phyloP scores from a whole-genome alignment of 2,797 vertebrate genomes.

The Acanthornis magna region DNA sequence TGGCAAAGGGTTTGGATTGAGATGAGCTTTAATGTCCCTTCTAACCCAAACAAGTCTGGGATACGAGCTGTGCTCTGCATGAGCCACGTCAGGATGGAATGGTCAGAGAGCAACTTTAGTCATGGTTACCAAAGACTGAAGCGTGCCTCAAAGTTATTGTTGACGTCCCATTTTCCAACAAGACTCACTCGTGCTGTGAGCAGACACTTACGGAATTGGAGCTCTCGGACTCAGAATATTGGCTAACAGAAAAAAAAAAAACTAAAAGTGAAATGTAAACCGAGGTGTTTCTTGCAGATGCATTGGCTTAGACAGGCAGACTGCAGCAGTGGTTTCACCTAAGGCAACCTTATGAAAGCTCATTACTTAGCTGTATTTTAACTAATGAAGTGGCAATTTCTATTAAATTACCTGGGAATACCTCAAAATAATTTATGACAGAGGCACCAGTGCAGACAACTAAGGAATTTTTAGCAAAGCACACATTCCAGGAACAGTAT shows the following conservation, averaged over 20 bases:
- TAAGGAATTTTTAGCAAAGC: neutral
- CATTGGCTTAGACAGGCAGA: neutral
- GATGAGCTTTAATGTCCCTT: neutral
- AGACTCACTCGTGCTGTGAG: accelerated
- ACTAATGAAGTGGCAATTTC: neutral
- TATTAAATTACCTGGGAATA: neutral
- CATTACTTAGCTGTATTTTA: neutral
- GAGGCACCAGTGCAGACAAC: neutral
- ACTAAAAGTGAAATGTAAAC: neutral
- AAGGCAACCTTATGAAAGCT: neutral
- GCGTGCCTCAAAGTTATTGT: accelerated
- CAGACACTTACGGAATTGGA: neutral
- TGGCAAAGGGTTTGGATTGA: neutral
- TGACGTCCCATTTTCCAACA: neutral
- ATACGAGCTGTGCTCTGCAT: neutral
- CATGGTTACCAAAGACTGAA: neutral
- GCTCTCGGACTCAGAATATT: neutral
- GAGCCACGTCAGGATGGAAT: neutral
- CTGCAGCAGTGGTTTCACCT: neutral
- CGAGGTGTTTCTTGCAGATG: neutral
- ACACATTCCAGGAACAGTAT: neutral
- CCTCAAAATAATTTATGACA: neutral
- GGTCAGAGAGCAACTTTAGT: neutral
- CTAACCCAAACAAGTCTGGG: neutral
- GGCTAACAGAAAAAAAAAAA: neutral